Base-by-base conservation (phyloP, 2,888 invertebrate species). In the Drosophila quinaria region DNA sequence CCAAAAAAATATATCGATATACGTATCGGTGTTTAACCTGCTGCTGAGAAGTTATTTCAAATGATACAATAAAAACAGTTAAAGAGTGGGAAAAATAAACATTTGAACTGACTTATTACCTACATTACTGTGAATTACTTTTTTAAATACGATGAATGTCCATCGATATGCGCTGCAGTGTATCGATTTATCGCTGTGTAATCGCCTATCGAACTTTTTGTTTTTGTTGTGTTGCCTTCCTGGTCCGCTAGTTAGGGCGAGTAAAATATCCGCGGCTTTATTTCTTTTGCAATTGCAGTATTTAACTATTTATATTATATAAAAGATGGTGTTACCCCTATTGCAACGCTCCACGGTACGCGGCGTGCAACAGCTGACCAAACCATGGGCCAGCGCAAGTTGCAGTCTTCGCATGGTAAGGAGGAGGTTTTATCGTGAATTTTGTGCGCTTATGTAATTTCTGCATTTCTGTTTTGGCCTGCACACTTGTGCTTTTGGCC, bases 251-350 rank as follows among this genome's bases (percentile, higher is more conserved):
- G 66, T 75, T 51, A 46, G 55, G 49, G 62, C 73, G 49, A 67
- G 78, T 78, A 65, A 60, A 59, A 52, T 69, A 64, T 59, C 55
- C 66, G 73, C 80, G 67, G 78, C 52, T 74, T 74, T 58, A 56
- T 55, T 56, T 68, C 46, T 15, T 63, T 69, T 39, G 58, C 63
- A 58, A 58, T 17, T 65, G 39, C 54, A 49, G 56, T 74, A 60
- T 39, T 74, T 62, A 69, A 66, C 22, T 47, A 69, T 29, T 52
- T 8, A 49, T 37, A 50, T 42, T 41, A 13, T 35, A 50, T 35
- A 67, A 90, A 79, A 79, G 61, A 92, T 92, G 92, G 87, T 91
- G 67, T 66, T 90, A 63, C 88, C 90, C 66, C 39, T 90, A 61
- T 64, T 92, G 35, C 89, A 90, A 64, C 87, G 83, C 59, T 84